A percentile compares a stretch with the other conserved stretches of the same genome.
Conservation (phyloP, 2,888 invertebrate genomes). For the Tricholauxania praeusta region DNA sequence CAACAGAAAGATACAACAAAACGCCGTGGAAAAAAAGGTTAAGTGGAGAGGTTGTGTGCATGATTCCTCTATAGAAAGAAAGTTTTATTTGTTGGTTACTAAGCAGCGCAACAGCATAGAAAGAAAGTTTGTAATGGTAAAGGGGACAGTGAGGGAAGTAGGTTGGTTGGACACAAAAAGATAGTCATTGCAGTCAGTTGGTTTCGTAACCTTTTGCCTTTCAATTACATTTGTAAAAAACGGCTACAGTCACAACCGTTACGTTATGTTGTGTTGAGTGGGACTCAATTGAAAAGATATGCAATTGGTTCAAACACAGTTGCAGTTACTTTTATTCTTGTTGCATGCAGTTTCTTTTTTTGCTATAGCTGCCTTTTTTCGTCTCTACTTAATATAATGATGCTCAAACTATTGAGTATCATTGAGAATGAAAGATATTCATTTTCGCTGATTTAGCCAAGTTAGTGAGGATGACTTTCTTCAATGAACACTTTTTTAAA, state of each 20-base stretch:
- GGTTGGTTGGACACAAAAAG: background rate
- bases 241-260: no score
- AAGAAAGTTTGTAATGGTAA: no score
- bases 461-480: background rate
- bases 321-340: background rate
- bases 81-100: background rate
- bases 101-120: background rate
- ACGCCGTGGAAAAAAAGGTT: background rate
- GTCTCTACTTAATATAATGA: background rate
- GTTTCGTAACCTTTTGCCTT: constrained; percentile 12
- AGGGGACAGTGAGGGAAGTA: no score
- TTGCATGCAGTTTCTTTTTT: background rate
- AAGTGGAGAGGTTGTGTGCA: constrained; percentile 16
- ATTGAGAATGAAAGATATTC: background rate
- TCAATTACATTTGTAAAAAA: constrained; percentile 12
- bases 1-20: no score
- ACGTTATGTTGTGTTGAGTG: no score
- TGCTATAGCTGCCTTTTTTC: background rate
- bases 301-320: background rate
- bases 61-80: no score
- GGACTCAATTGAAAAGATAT: no score
- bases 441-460: constrained; percentile 3
- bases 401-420: constrained; percentile 11
- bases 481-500: no score
- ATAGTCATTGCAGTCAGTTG: background rate